Percentiles rank a stretch among this genome's conserved stretches.
These are phyloP conservation scores for Perdita meconis DNA, from an alignment of 2,888 invertebrate species.

Conservation along the genomic window DNA sequence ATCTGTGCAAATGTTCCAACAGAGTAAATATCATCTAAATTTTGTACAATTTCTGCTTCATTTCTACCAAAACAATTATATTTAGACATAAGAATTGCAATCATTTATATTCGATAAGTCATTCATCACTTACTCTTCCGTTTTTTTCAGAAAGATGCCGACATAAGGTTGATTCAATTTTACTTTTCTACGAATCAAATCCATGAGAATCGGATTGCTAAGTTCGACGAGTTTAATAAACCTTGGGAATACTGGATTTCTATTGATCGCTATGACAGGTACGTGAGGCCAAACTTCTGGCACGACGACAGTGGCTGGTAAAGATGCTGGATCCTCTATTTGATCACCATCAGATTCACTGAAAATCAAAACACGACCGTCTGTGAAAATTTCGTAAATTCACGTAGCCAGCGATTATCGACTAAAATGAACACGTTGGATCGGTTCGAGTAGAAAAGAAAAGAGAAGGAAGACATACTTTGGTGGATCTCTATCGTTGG, in stretches of 20 bases:
- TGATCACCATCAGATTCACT: constrained; percentile 67
- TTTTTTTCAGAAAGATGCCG: constrained; percentile 97
- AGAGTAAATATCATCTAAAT: constrained; percentile 93
- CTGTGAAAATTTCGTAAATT: neutral
- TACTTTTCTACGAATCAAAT: constrained; percentile 96
- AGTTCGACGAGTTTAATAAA: constrained; percentile 99
- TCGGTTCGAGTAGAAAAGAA: too few relatives aligned
- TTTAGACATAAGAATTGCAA: constrained; percentile 3
- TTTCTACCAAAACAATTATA: constrained; percentile 85
- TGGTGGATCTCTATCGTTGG: constrained; percentile 71
- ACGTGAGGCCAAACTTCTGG: constrained; percentile 99
- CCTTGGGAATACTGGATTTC: constrained; percentile 98
- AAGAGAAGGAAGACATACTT: constrained; percentile 55
- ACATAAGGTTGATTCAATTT: constrained; percentile 98
- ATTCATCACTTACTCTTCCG: constrained; percentile 88
- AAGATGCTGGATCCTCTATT: constrained; percentile 81
- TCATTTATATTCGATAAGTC: neutral
- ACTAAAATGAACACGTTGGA: too few relatives aligned
- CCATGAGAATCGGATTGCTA: constrained; percentile 93
- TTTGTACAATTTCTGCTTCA: constrained; percentile 93
- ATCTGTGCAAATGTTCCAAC: constrained; percentile 99
- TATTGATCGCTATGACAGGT: constrained; percentile 96
- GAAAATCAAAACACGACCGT: constrained; percentile 15
- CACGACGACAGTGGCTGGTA: constrained; percentile 95
- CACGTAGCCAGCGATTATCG: too few relatives aligned